Evolutionary conservation across 1,140 invertebrate genomes (phyloP), one percentile per base, ranked within the genome.

Genomic region (Tetramorium parvispinum): DNA sequence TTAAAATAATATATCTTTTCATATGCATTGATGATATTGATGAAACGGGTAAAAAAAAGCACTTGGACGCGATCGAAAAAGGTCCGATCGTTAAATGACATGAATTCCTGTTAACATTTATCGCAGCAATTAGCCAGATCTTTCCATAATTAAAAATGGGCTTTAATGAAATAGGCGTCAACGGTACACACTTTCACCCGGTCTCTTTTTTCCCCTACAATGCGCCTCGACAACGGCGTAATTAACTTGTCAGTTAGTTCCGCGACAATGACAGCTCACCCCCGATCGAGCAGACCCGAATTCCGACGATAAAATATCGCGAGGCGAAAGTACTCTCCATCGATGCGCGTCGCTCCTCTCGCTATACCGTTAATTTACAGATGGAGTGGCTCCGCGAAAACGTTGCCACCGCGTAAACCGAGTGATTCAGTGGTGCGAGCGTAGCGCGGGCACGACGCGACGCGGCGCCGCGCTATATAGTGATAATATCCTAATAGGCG

Each of bases 401-500:
- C 78, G 55, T 18, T 43, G 55, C 53, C 57, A 37, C 2, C 18
- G 53, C 43, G 46, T 85, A 57, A 83, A 71, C 21, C 81, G 68
- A 78, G 57, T 81, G 75, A 81, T 89, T 87, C 89, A 78, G 76
- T 65, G 68, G 65, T 78, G 57, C 55, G 75, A 79, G 13, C 43
- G 61, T 27, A n/a, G 43, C 46, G 21, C 5, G 32, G 61, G 40
- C 32, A 43, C 40, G 40, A 43, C 40, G 8, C 49, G 43, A 8
- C 2, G 46, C 46, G 46, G 2, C 46, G 8, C n/a, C n/a, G n/a
- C n/a, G n/a, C n/a, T n/a, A n/a, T n/a, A n/a, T 87, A 81, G 59
- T 71, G 86, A 85, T 87, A 90, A 89, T 90, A 90, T 90, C 71
- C 88, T 90, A 89, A 90, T 90, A 88, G 75, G 32, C 53, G 18